phyloP scores from a whole-genome alignment of 2,888 invertebrate genomes.

The Amblyjoppa proteus region DNA sequence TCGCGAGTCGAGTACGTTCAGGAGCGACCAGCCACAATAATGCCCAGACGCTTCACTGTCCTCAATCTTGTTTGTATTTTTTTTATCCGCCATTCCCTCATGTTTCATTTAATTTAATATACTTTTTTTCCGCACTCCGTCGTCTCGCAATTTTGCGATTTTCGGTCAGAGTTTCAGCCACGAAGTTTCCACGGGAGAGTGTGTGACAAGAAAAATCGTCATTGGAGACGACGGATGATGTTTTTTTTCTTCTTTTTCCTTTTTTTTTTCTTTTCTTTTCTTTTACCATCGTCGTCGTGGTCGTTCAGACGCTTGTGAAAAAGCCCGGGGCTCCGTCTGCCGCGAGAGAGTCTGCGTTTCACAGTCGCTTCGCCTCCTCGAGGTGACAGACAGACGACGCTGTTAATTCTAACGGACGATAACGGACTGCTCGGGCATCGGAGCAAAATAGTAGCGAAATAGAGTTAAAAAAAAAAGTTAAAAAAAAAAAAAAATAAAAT shows the following conservation, averaged over 20 bases:
- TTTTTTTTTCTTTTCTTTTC: slow-evolving; percentile 2
- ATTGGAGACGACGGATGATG: background rate
- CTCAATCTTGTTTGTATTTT: slow-evolving; percentile 25
- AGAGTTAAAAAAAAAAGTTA: background rate
- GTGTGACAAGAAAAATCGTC: slow-evolving; percentile 49
- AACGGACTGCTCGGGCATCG: slow-evolving; percentile 68
- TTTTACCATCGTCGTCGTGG: slow-evolving; percentile 5
- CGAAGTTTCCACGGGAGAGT: slow-evolving; percentile 22
- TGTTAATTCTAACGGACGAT: slow-evolving; percentile 79
- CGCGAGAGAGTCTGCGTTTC: slow-evolving; percentile 23
- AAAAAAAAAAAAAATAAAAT: background rate
- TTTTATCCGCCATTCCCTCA: slow-evolving; percentile 6
- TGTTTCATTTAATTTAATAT: slow-evolving; percentile 61
- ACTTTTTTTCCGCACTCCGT: slow-evolving; percentile 10
- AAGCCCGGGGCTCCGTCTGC: slow-evolving; percentile 26
- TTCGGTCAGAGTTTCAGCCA: slow-evolving; percentile 15
- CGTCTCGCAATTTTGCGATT: background rate
- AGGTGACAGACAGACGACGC: slow-evolving; percentile 77
- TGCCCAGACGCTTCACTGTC: slow-evolving; percentile 27
- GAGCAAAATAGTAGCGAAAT: slow-evolving; percentile 35
- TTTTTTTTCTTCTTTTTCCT: background rate
- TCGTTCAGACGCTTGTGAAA: slow-evolving; percentile 11
- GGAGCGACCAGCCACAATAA: slow-evolving; percentile 35
- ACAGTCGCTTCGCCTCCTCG: slow-evolving; percentile 50
- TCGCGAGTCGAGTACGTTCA: slow-evolving; percentile 24